Base-by-base conservation (phyloP, 2,888 invertebrate genomes). In the Ganaspis brasiliensis region DNA sequence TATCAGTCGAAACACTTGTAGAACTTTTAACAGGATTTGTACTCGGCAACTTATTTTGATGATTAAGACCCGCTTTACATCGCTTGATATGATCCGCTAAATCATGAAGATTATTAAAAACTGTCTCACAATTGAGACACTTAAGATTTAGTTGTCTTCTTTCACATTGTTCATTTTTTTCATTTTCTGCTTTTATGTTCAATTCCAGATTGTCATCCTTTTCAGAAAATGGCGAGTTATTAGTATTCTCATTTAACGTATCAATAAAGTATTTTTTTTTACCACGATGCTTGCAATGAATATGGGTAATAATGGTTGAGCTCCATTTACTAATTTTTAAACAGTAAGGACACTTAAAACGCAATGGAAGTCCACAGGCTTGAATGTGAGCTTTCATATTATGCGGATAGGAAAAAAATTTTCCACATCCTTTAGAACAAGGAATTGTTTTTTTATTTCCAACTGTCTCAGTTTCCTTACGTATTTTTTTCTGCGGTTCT, bases 341-440 rank as follows among this genome's bases (percentile, higher is more conserved):
- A 37, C 63, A 63, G 5, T 63, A 63, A 1, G 63, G 63, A 16
- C 63, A 63, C 9, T 63, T 37, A 19, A 12, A 63, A 40, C 63
- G 63, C 10, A 35, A 35, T 40, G 63, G 63, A 19, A 63, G 21
- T 14, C 10, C 12, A 8, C 63, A 63, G 1, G 9, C 21, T 45
- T 21, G 6, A 2, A n/a, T 14, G 3, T 63, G 67, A n/a, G 24
- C 3, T 24, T n/a, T 67, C 67, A 45, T 24, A 3, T 45, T 6
- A 24, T n/a, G 45, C n/a, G 2, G 14, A 2, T 12, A 4, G 6
- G 24, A 8, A 2, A 45, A 67, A 10, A 40, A 4, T 21, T 1
- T 14, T n/a, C 45, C 67, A 14, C 67, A 67, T 0, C 67, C 67
- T 2, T 67, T 67, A 4, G 67, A 45, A 67, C 67, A 67, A 6